A percentile compares a stretch with the other conserved stretches of the same genome.
These are phyloP conservation scores for Drosophila tsacasi DNA, from an alignment of 1,140 invertebrate genomes.

Conservation along the genomic window DNA sequence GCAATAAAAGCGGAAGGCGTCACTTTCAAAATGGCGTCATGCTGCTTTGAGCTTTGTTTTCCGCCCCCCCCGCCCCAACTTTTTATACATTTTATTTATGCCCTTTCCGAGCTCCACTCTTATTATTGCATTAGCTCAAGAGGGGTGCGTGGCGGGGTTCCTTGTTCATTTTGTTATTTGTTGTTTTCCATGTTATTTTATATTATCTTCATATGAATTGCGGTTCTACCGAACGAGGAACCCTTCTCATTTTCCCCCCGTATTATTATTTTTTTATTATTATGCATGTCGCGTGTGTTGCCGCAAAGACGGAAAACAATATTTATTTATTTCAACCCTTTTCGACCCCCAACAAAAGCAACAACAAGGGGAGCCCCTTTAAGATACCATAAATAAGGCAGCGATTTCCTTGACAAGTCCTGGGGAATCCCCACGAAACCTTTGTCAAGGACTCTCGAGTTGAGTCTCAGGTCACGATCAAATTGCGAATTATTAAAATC, in stretches of 20 bases:
- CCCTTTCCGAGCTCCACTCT: conserved; percentile 27
- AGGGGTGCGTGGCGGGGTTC: conserved; percentile 1
- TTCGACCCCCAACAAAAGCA: background rate
- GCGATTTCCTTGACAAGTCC: conserved; percentile 40
- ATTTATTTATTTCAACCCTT: conserved; percentile 67
- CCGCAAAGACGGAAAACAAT: conserved; percentile 53
- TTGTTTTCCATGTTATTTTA: conserved; percentile 49
- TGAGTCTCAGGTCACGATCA: conserved; percentile 13
- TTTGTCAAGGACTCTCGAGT: conserved; percentile 23
- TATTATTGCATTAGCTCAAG: conserved; percentile 66
- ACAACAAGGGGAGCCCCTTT: conserved; percentile 12
- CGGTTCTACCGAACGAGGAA: conserved; percentile 5
- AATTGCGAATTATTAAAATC: conserved; percentile 31
- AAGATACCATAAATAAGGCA: conserved; percentile 68
- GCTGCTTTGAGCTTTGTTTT: conserved; percentile 58
- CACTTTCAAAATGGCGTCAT: conserved; percentile 72
- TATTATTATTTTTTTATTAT: conserved; percentile 63
- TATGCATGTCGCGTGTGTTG: conserved; percentile 70
- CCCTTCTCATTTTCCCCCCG: conserved; percentile 1
- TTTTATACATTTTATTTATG: conserved; percentile 51
- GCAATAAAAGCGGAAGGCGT: conserved; percentile 66
- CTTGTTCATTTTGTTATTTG: conserved; percentile 35
- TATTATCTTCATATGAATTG: conserved; percentile 68
- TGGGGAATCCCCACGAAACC: conserved; percentile 13
- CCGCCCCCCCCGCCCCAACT: conserved; percentile 5